Evolutionary conservation across 2,113 vertebrate genomes (phyloP).

Genomic region (Orientallactaga bullata): DNA sequence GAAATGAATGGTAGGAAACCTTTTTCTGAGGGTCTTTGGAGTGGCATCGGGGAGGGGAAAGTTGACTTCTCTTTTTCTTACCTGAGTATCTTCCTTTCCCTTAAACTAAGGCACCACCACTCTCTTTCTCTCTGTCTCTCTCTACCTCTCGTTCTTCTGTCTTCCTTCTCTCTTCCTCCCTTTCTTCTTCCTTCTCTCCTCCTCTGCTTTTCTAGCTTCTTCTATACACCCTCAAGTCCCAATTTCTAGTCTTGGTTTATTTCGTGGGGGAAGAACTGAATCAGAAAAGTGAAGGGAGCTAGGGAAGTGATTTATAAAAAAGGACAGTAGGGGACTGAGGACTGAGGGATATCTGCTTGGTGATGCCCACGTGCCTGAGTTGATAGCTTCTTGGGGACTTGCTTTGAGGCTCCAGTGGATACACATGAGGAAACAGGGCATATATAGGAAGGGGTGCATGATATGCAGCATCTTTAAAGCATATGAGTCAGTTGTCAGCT

Average conservation of each 20-base stretch:
- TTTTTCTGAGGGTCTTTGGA: conserved; percentile 72
- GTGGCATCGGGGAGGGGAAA: conserved; percentile 54
- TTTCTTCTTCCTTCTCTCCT: background rate
- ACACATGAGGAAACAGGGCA: background rate
- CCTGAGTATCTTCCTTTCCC: conserved; percentile 60
- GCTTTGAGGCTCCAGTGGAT: conserved; percentile 34
- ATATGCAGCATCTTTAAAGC: background rate
- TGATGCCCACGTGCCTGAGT: conserved; percentile 46
- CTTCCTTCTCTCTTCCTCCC: background rate
- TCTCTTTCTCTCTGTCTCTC: no score
- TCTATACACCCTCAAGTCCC: background rate
- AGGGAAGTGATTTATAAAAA: background rate
- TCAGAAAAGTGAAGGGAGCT: conserved; percentile 37
- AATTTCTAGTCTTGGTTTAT: conserved; percentile 58
- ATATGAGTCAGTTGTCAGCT: background rate
- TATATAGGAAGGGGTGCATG: background rate
- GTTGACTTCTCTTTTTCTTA: conserved; percentile 48
- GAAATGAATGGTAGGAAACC: conserved; percentile 81
- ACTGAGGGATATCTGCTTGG: background rate
- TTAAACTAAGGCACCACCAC: background rate
- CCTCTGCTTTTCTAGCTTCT: conserved; percentile 6
- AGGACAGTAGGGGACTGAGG: background rate
- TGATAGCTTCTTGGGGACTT: conserved; percentile 31
- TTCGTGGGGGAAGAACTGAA: conserved; percentile 34
- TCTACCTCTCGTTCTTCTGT: background rate